Evolutionary conservation across 2,113 vertebrate genomes (phyloP).

Genomic region (Rhinoptilus africanus): DNA sequence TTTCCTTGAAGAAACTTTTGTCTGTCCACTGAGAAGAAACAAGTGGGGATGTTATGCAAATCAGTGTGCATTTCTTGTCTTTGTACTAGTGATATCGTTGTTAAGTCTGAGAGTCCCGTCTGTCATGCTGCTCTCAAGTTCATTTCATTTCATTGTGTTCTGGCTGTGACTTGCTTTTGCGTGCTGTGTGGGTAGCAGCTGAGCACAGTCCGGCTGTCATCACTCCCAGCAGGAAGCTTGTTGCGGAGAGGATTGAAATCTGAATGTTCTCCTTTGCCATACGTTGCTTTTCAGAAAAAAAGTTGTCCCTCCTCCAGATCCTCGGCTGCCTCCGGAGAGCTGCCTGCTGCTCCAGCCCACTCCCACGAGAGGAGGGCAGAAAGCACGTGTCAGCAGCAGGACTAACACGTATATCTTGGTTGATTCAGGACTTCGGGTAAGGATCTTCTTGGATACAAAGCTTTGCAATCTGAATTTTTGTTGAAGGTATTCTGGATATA

Average conservation of each 20-base stretch:
- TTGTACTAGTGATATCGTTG: neutral
- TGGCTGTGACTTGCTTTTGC: neutral
- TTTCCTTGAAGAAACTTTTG: neutral
- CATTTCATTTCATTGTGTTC: neutral
- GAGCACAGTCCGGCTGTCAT: neutral
- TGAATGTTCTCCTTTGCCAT: neutral
- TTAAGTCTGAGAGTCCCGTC: neutral
- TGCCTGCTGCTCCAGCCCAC: conserved; percentile 89
- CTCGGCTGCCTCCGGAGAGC: conserved; percentile 88
- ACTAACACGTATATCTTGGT: conserved; percentile 93
- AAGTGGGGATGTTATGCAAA: neutral
- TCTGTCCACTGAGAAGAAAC: neutral
- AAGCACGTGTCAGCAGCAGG: conserved; percentile 82
- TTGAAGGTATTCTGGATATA: neutral
- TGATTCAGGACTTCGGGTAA: conserved; percentile 91
- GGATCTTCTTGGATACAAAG: neutral
- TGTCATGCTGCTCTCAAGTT: neutral
- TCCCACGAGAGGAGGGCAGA: conserved; percentile 85
- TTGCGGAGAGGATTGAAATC: neutral
- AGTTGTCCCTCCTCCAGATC: conserved; percentile 77
- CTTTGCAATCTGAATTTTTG: neutral
- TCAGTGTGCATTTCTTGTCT: neutral
- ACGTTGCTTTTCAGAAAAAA: conserved; percentile 53
- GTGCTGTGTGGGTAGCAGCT: neutral
- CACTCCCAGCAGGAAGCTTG: neutral